Evolutionary conservation across 2,113 vertebrate species (phyloP), one percentile per base, ranked within the genome.

Genomic region (Pteruthius melanotis): DNA sequence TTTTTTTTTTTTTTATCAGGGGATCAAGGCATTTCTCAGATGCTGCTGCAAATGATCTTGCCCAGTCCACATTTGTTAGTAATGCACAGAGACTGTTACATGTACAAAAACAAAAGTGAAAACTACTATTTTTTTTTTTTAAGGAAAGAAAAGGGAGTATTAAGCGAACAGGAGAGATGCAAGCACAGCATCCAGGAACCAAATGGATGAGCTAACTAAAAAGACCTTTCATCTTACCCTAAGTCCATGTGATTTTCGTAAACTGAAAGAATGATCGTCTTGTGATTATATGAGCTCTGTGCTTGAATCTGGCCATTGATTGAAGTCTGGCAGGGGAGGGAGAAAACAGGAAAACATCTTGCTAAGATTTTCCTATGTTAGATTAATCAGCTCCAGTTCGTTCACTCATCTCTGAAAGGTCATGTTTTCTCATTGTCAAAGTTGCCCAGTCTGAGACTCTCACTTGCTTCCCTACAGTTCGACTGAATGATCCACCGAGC

Each of bases 361-460:
- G 60, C 89, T 93, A 92, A 94, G 72, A 89, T 96, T 95, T 97
- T 95, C 96, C 93, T 93, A 39, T 83, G 71, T 80, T 80, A 59
- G 76, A 83, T 92, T 94, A 77, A 90, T 90, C 96, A 71, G 56
- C 52, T 79, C 13, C 64, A 78, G 60, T 87, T 88, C 76, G 78
- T 84, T 93, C 60, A 63, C 56, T 90, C 60, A 1, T 77, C 59
- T 78, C 86, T 85, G 52, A 94, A 95, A 89, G 91, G 91, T 92
- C 86, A 21, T 90, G 64, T 93, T 94, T 94, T 83, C 77, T 70
- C 1, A 0, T 42, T 0, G 0, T 70, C 50, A 5, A 22, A 80
- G 54, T 59, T 90, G 64, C 60, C 60, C 47, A 28, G 50, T 83
- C 39, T 6, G 9, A 59, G 80, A 49, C 47, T 75, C 35, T 56